Conservation (phyloP, 2,888 invertebrate genomes). For the Sisyra nigra region DNA sequence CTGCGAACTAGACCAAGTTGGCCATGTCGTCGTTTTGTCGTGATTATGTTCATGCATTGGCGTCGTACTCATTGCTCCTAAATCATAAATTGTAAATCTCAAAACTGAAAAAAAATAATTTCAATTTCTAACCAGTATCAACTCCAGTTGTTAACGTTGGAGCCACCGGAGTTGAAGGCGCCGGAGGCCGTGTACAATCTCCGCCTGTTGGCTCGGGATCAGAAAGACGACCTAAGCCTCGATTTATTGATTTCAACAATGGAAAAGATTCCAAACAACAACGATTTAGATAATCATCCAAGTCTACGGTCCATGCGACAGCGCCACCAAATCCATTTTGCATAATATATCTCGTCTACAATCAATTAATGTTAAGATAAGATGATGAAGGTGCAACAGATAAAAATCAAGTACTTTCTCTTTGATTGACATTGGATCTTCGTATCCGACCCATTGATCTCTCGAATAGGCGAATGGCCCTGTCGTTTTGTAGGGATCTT, state of each 20-base stretch:
- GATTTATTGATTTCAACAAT: conserved; percentile 57
- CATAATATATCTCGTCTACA: conserved; percentile 53
- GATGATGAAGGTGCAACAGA: too few relatives aligned
- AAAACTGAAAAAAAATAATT: neutral
- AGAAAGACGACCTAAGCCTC: conserved; percentile 47
- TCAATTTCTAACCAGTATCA: conserved; percentile 32
- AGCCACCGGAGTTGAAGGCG: conserved; percentile 57
- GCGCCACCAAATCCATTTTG: conserved; percentile 62
- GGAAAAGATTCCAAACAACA: conserved; percentile 72
- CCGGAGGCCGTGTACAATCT: conserved; percentile 53
- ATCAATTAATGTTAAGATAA: neutral
- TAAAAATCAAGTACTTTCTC: conserved; percentile 41
- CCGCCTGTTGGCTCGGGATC: conserved; percentile 32
- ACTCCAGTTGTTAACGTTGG: conserved; percentile 56
- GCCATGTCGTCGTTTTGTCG: conserved; percentile 13
- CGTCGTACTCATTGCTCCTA: conserved; percentile 20
- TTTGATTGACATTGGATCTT: conserved; percentile 59
- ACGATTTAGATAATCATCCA: conserved; percentile 74
- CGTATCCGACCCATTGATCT: conserved; percentile 84
- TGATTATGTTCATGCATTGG: conserved; percentile 10
- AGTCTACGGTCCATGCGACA: conserved; percentile 74
- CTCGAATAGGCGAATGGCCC: conserved; percentile 65
- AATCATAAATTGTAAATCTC: conserved; percentile 12
- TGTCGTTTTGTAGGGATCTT: conserved; percentile 33
- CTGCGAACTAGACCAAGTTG: conserved; percentile 11